These are phyloP conservation scores for Philaenus spumarius DNA, from an alignment of 1,140 invertebrate genomes.

Conservation along the genomic window DNA sequence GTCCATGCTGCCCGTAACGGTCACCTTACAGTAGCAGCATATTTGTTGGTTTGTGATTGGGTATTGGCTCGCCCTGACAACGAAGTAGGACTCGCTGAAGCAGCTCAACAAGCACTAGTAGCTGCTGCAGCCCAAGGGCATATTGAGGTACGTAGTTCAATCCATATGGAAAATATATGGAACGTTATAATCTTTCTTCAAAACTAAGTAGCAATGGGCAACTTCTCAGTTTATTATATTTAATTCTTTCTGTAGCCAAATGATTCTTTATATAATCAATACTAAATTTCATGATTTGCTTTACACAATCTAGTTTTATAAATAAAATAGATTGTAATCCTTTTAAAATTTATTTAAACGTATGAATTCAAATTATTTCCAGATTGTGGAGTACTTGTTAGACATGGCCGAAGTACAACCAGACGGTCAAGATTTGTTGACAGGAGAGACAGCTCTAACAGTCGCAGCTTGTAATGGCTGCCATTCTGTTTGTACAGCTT, in stretches of 20 bases:
- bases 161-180: too few relatives aligned
- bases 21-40: constrained; percentile 74
- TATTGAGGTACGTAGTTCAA: constrained; percentile 47
- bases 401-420: constrained; percentile 76
- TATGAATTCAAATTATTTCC: too few relatives aligned
- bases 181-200: too few relatives aligned
- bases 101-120: constrained; percentile 80
- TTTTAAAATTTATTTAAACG: too few relatives aligned
- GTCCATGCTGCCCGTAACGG: constrained; percentile 85
- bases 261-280: too few relatives aligned
- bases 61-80: constrained; percentile 31
- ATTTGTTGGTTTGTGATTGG: constrained; percentile 80
- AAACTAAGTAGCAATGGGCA: too few relatives aligned
- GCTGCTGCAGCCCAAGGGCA: constrained; percentile 82
- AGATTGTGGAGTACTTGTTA: constrained; percentile 82
- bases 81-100: constrained; percentile 48
- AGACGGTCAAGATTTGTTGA: constrained; percentile 64
- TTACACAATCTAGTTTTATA: too few relatives aligned
- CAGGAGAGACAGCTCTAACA: constrained; percentile 84
- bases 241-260: too few relatives aligned
- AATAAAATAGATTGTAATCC: too few relatives aligned
- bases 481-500: constrained; percentile 63
- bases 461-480: constrained; percentile 77
- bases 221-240: too few relatives aligned
- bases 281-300: too few relatives aligned